Base-by-base conservation (phyloP, 2,113 vertebrate genomes). In the Mus musculus region DNA sequence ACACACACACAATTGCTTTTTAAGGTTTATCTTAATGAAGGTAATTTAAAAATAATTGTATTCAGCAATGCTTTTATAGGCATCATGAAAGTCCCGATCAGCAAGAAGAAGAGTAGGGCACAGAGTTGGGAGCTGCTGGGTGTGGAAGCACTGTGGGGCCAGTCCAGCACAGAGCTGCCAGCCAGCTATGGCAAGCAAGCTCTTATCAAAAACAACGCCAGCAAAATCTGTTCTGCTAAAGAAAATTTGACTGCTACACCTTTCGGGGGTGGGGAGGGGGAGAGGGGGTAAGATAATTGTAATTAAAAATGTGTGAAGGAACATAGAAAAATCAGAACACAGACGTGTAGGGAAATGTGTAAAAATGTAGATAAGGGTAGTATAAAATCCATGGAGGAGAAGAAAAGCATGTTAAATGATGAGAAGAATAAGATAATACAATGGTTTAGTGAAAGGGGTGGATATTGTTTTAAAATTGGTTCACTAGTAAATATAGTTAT, bases 1-100 rank as follows among this genome's bases (percentile, higher is more conserved):
- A 96, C 71, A 71, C 59, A 61, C 86, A 91, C 93, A 96, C 71
- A 65, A 19, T 9, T 61, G n/a, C 26, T 69, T 91, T 46, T 92
- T 49, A 86, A 56, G 88, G 89, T 95, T 63, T 73, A 90, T 78
- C 26, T 17, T 63, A 73, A 65, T 85, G 14, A 94, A 84, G 65
- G 91, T 59, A 69, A n/a, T n/a, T 88, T n/a, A n/a, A 26, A 59
- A 86, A 39, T 73, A 56, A 33, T 73, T 71, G 77, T 61, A 28
- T 33, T 22, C 30, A 13, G 39, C 16, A 65, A 67, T 85, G 19
- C 13, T 76, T 90, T 63, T 49, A 65, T 73, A 42, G 63, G 19
- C 22, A 36, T 82, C 67, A 42, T 61, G 73, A 91, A 76, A 59
- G 71, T 84, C 63, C 54, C 7, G 91, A 91, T 73, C 7, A 7